Percentiles rank a stretch among this genome's conserved stretches.
Evolutionary conservation across 2,888 invertebrate species (phyloP).

Genomic region (Drosophila putrida): DNA sequence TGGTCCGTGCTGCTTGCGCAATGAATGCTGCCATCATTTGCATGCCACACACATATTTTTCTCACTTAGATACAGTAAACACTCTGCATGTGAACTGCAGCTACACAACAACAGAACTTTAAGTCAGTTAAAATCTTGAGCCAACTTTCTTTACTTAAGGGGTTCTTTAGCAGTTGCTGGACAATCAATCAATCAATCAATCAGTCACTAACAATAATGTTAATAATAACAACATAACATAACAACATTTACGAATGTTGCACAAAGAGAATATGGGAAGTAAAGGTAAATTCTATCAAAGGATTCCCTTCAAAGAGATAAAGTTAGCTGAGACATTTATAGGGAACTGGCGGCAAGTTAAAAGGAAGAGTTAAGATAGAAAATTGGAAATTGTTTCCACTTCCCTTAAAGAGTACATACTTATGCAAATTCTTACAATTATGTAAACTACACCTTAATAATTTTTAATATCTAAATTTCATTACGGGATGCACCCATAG

Average conservation of each 20-base stretch:
- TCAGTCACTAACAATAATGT: no score
- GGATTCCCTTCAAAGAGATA: not conserved
- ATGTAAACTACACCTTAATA: not conserved
- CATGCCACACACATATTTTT: slow-evolving; percentile 39
- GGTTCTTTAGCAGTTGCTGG: no score
- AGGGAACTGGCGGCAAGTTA: no score
- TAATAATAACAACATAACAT: no score
- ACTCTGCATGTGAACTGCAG: not conserved
- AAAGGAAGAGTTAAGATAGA: not conserved
- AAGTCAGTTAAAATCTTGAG: not conserved
- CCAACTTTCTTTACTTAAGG: not conserved
- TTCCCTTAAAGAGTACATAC: not conserved
- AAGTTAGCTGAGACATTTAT: not conserved
- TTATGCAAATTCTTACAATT: not conserved
- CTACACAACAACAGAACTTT: not conserved
- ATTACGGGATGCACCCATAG: not conserved
- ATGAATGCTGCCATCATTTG: slow-evolving; percentile 57
- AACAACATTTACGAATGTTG: not conserved
- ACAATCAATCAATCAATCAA: no score
- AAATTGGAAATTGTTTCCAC: not conserved
- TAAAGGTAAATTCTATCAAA: no score
- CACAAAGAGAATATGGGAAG: not conserved
- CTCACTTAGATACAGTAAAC: slow-evolving; percentile 17
- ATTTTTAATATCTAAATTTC: not conserved
- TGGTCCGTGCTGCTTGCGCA: slow-evolving; percentile 68